Evolutionary conservation across 37 sponge, comb jelly and placozoan species (phyloP).

Genomic region (Eunapius fragilis): DNA sequence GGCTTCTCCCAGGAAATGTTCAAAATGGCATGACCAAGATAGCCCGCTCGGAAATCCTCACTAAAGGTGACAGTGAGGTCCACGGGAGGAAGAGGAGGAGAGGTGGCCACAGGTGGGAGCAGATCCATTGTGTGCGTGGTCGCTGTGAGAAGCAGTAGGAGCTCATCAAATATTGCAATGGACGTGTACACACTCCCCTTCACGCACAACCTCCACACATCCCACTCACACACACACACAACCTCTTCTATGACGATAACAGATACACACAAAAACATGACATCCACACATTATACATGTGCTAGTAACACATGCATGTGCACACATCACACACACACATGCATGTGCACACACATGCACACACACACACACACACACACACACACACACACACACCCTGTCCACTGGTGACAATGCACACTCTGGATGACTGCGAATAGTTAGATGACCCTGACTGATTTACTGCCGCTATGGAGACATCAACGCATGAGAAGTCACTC

Average conservation of each 20-base stretch:
- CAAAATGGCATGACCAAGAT: constrained; percentile 45
- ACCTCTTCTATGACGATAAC: no score
- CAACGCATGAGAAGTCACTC: constrained; percentile 8
- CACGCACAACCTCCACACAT: no score
- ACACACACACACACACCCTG: not conserved
- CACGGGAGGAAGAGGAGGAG: constrained; percentile 7
- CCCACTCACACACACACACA: no score
- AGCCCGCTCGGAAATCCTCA: constrained; percentile 34
- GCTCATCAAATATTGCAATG: no score
- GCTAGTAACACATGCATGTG: no score
- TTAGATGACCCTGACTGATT: not conserved
- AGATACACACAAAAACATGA: no score
- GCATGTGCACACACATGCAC: no score
- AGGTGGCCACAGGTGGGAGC: not conserved
- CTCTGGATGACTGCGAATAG: constrained; percentile 15
- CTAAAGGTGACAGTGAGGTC: not conserved
- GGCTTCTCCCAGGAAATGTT: constrained; percentile 40
- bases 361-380: no score
- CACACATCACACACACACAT: no score
- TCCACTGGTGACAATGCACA: not conserved
- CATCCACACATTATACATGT: no score
- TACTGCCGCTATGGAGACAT: constrained; percentile 16
- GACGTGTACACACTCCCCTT: no score
- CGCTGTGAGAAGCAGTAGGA: not conserved
- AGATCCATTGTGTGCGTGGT: not conserved